Conservation (phyloP, 2,888 invertebrate genomes). For the Fragum sueziense region DNA sequence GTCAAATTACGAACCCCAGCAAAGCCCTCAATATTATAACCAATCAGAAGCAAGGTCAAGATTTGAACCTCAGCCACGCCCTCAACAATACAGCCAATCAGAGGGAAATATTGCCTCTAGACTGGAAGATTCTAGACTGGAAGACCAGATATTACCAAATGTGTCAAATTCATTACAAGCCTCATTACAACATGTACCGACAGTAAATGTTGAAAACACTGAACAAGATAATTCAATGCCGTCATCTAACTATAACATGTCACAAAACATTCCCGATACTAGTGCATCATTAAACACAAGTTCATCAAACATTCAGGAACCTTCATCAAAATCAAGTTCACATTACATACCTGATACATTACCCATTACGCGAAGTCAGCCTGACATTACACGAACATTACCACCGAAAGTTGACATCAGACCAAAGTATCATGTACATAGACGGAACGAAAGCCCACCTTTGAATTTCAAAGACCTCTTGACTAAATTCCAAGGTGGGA, state of each 20-base stretch:
- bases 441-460: conserved; percentile 44
- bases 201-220: conserved; percentile 3
- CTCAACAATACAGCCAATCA: conserved; percentile 7
- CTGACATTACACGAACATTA: conserved; percentile 29
- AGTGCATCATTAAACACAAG: background rate
- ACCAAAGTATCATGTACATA: conserved; percentile 31
- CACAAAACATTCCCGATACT: background rate
- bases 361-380: conserved; percentile 47
- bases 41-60: conserved; percentile 1
- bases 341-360: conserved; percentile 52
- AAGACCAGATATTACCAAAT: conserved; percentile 17
- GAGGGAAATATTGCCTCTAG: background rate
- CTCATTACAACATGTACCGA: conserved; percentile 18
- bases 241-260: background rate
- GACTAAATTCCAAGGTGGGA: conserved; percentile 46
- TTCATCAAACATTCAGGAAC: background rate
- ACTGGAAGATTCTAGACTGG: background rate
- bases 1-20: background rate
- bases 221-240: background rate
- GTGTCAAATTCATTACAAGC: conserved; percentile 31
- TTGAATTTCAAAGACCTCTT: conserved; percentile 53
- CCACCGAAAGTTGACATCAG: conserved; percentile 47
- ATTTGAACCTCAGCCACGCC: background rate
- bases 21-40: background rate
- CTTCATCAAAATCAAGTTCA: conserved; percentile 13